A percentile compares a stretch with the other conserved stretches of the same genome.
These are phyloP conservation scores for Cerastoderma edule DNA, from an alignment of 2,888 invertebrate genomes.

Conservation along the genomic window DNA sequence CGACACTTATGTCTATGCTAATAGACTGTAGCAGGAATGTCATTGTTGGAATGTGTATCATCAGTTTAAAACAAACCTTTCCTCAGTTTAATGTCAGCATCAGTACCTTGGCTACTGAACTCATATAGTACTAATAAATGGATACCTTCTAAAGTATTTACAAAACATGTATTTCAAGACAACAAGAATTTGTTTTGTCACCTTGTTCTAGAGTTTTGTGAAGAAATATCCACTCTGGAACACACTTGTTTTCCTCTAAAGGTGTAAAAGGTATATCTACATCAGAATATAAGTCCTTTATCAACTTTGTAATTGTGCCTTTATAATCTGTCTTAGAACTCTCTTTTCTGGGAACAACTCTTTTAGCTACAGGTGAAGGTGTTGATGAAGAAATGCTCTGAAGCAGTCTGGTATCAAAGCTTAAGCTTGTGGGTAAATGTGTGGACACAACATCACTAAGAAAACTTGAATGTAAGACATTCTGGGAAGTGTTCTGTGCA, in stretches of 20 bases:
- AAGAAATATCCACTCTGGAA: conserved; percentile 55
- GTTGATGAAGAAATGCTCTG: conserved; percentile 5
- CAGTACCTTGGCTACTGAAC: too few species aligned
- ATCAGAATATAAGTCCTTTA: conserved; percentile 61
- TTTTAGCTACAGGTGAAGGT: conserved; percentile 4
- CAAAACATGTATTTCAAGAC: background rate
- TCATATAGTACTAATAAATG: too few species aligned
- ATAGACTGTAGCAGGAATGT: too few species aligned
- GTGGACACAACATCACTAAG: conserved; percentile 18
- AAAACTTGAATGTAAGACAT: conserved; percentile 45
- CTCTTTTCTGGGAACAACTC: background rate
- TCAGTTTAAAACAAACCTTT: too few species aligned
- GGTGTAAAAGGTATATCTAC: conserved; percentile 55
- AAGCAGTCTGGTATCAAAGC: background rate
- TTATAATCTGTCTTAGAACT: conserved; percentile 28
- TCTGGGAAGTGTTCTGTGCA: conserved; percentile 22
- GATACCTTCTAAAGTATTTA: background rate
- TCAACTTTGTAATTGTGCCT: conserved; percentile 45
- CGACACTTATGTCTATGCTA: too few species aligned
- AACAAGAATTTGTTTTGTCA: too few species aligned
- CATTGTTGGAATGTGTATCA: too few species aligned
- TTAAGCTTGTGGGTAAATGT: background rate
- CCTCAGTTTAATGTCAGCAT: too few species aligned
- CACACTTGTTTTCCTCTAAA: conserved; percentile 25
- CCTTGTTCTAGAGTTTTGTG: conserved; percentile 30